These are phyloP conservation scores for Naso thynnoides DNA, from an alignment of 2,797 vertebrate species.

Conservation along the genomic window DNA sequence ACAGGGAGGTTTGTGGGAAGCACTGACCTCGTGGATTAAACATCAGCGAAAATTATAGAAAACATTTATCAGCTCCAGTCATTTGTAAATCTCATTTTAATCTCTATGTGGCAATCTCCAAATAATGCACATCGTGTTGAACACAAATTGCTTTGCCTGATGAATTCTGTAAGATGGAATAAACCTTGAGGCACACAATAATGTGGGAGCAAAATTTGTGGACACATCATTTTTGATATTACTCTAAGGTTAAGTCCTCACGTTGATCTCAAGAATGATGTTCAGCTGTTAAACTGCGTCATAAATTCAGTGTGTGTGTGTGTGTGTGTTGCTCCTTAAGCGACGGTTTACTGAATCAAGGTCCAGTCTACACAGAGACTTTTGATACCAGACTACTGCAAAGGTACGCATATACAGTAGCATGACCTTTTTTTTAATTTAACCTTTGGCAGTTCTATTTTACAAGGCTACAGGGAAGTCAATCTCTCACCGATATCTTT, in stretches of 20 bases:
- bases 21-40: conserved; percentile 72
- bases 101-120: conserved; percentile 73
- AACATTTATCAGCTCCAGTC: conserved; percentile 64
- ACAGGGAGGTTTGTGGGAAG: conserved; percentile 15
- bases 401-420: conserved; percentile 31
- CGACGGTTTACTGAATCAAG: conserved; percentile 71
- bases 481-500: conserved; percentile 80
- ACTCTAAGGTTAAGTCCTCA: conserved; percentile 69
- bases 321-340: conserved; percentile 33
- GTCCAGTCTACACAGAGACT: conserved; percentile 58
- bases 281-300: conserved; percentile 29
- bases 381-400: conserved; percentile 30
- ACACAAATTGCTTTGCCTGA: conserved; percentile 69
- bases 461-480: conserved; percentile 79
- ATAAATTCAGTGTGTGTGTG: conserved; percentile 59
- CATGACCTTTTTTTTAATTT: conserved; percentile 30
- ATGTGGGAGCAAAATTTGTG: conserved; percentile 60
- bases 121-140: conserved; percentile 64
- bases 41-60: conserved; percentile 60
- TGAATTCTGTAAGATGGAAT: conserved; percentile 65
- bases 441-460: conserved; percentile 65
- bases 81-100: conserved; percentile 77
- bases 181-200: conserved; percentile 70
- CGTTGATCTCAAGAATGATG: conserved; percentile 67
- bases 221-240: conserved; percentile 63